Evolutionary conservation across 2,797 vertebrate genomes (phyloP), one percentile per base, ranked within the genome.

Genomic region (Enteromius trimaculatus): DNA sequence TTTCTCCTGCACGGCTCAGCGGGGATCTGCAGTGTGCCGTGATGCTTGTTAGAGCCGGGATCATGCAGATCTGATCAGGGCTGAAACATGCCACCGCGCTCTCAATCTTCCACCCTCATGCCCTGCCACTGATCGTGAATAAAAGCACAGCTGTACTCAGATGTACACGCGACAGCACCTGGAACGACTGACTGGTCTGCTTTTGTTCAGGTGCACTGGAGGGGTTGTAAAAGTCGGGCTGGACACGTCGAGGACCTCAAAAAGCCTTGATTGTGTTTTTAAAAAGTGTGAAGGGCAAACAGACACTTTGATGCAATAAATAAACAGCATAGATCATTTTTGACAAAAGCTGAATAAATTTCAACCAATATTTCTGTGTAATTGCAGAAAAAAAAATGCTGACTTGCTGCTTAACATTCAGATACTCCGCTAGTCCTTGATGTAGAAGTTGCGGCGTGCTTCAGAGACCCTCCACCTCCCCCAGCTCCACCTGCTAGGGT

Each of bases 71-170:
- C 19, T 11, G 71, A 53, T 68, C 71, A 55, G 80, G 13, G 68
- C 53, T 34, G 68, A 62, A 55, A 72, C 21, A 37, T 42, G 9
- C 21, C 47, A 68, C 14, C 29, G 16, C 7, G 8, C 29, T 68
- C 31, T 37, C 49, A 6, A 34, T 62, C 79, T 44, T 62, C 13
- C 37, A 49, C 53, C 23, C 1, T 13, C 68, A n/a, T 60, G 66
- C 66, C 66, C 53, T 14, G 39, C 26, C 39, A 47, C 68, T 62
- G 69, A 80, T 14, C 39, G 1, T 1, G 4, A 62, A 81, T 81
- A 81, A 81, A 72, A 62, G 39, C 53, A 17, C 79, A 81, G 53
- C 68, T 81, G 79, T 42, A 21, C 7, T 21, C 21, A 3, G 19
- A 34, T 10, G 66, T 3, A 44, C 51, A 53, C 3, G 6, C 23